Conservation (phyloP, 2,113 vertebrate species). For the Clinocottus analis region DNA sequence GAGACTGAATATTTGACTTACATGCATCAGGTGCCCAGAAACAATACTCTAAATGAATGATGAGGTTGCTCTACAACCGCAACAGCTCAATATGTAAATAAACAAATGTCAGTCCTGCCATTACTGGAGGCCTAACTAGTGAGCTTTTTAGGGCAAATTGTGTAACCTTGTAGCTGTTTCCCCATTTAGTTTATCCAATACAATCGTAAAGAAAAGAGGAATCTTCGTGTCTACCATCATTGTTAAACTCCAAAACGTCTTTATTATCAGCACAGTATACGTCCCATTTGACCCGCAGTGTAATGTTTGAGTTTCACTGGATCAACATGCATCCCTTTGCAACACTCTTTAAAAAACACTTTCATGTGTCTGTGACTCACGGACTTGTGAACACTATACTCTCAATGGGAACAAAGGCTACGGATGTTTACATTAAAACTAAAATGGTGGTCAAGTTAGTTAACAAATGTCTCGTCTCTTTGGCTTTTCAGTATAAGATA, state of each 20-base stretch:
- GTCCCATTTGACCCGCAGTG: background rate
- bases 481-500: background rate
- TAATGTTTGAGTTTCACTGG: conserved; percentile 1
- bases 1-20: background rate
- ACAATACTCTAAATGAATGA: too few relatives aligned
- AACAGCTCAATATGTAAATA: background rate
- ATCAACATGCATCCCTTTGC: background rate
- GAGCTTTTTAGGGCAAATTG: too few relatives aligned
- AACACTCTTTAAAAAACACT: conserved; percentile 16
- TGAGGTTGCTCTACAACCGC: too few relatives aligned
- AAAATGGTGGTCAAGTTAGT: background rate
- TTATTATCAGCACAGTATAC: background rate
- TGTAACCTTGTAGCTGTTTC: too few relatives aligned
- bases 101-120: background rate
- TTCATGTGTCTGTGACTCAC: conserved; percentile 37
- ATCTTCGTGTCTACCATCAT: background rate
- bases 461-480: conserved; percentile 1
- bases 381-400: conserved; percentile 3
- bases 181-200: background rate
- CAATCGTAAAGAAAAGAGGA: background rate
- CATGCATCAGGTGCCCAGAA: too few relatives aligned
- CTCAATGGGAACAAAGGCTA: conserved; percentile 19
- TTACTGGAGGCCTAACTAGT: too few relatives aligned
- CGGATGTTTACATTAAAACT: conserved; percentile 27
- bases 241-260: background rate